Base-by-base conservation (phyloP, 2,113 vertebrate genomes). In the Psittacula cyanocephala region DNA sequence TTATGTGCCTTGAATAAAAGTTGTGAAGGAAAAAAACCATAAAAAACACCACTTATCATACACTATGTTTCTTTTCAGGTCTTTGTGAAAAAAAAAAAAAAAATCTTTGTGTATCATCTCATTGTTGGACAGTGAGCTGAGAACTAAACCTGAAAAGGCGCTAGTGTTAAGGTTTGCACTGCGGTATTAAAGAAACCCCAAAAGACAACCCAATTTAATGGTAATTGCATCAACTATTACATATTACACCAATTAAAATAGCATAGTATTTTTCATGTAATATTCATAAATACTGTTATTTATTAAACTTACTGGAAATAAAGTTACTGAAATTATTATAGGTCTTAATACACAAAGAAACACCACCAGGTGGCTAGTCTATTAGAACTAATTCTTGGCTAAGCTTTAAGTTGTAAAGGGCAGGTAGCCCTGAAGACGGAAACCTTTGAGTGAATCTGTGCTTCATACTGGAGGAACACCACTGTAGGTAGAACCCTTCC, bases 131-230 rank as follows among this genome's bases (percentile, higher is more conserved):
- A 67, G 68, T 25, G 10, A 74, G 11, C n/a, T 5, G 18, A 55
- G 43, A 65, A 59, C 33, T 39, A 65, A 50, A 44, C 10, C 37
- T 29, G 44, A 59, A 39, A 39, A 71, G 27, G 27, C 52, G 52
- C 25, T 74, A 68, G 15, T 17, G 14, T 29, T 68, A 39, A 60
- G 15, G 33, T 68, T 7, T 23, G 28, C 29, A 33, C 3, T 3
- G 7, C 16, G 15, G 25, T 35, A 10, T 43, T 81, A 55, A 17
- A 7, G 20, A n/a, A 39, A 28, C 15, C 0, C 3, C 1, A 49
- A 35, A 31, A 35, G 6, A 6, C 12, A 17, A 60, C n/a, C 57
- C 2, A 7, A n/a, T 46, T 82, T 67, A 13, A 67, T 44, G 33
- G 6, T n/a, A 65, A 62, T 76, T 76, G 60, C 28, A 46, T 46